Conservation (phyloP, 2,888 invertebrate genomes). For the Cryptophagus acutangulus region DNA sequence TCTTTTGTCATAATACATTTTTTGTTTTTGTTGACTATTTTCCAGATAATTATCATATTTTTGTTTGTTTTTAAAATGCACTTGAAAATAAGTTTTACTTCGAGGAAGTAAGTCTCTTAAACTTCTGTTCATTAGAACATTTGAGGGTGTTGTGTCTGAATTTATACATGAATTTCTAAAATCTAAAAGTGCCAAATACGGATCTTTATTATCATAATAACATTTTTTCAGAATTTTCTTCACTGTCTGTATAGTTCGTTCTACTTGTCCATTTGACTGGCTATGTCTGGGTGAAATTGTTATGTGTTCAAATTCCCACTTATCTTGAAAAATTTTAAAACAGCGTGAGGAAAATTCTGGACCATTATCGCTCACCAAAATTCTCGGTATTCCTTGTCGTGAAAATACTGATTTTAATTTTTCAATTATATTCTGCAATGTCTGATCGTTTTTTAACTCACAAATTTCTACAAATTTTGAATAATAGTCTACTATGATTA, state of each 20-base stretch:
- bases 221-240: constrained; percentile 23
- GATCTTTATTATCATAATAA: constrained; percentile 19
- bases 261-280: constrained; percentile 15
- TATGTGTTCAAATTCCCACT: constrained; percentile 16
- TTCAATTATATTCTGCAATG: constrained; percentile 3
- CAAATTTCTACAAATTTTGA: constrained; percentile 9
- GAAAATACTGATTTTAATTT: constrained; percentile 19
- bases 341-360: constrained; percentile 9
- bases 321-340: constrained; percentile 14
- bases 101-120: constrained; percentile 17
- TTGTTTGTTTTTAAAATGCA: constrained; percentile 6
- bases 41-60: constrained; percentile 5
- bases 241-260: constrained; percentile 23
- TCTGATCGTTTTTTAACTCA: constrained; percentile 9
- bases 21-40: constrained; percentile 1
- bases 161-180: constrained; percentile 20
- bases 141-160: constrained; percentile 22
- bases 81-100: constrained; percentile 7
- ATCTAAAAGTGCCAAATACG: constrained; percentile 20
- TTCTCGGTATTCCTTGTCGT: constrained; percentile 17
- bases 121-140: constrained; percentile 25
- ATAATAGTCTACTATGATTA: background rate
- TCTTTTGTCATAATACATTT: constrained; percentile 3
- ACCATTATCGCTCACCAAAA: constrained; percentile 18
- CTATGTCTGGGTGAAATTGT: constrained; percentile 10